Percentiles rank a stretch among this genome's conserved stretches.
Conservation (phyloP, 1,140 invertebrate species). For the Lutraria rhynchaena region DNA sequence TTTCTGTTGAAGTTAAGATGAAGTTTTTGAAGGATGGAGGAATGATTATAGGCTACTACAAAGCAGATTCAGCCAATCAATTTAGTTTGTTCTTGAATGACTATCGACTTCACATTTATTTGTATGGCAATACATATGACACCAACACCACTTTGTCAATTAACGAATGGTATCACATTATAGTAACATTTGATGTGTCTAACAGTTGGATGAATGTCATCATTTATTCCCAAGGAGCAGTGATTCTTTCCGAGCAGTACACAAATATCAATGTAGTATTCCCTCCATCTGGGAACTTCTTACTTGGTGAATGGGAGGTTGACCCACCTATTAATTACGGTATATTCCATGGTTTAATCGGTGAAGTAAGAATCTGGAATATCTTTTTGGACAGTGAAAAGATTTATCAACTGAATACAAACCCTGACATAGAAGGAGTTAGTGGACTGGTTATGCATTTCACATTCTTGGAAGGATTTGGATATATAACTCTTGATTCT, state of each 20-base stretch:
- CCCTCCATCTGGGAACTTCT: slow-evolving; percentile 41
- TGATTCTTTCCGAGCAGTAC: background rate
- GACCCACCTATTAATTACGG: slow-evolving; percentile 31
- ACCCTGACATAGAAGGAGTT: slow-evolving; percentile 29
- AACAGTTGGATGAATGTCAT: slow-evolving; percentile 16
- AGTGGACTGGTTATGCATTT: slow-evolving; percentile 43
- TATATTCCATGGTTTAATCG: slow-evolving; percentile 50
- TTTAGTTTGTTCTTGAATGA: slow-evolving; percentile 48
- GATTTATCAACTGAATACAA: slow-evolving; percentile 30
- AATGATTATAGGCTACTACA: slow-evolving; percentile 56
- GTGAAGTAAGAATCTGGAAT: slow-evolving; percentile 62
- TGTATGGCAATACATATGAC: slow-evolving; percentile 27
- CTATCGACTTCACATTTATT: slow-evolving; percentile 5
- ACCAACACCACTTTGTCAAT: slow-evolving; percentile 15
- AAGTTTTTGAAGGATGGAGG: slow-evolving; percentile 44
- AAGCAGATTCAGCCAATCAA: slow-evolving; percentile 28
- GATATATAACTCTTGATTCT: slow-evolving; percentile 40
- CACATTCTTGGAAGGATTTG: slow-evolving; percentile 56
- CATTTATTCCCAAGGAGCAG: slow-evolving; percentile 7
- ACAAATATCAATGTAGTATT: slow-evolving; percentile 9
- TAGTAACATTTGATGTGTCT: slow-evolving; percentile 31
- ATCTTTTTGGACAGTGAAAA: slow-evolving; percentile 33
- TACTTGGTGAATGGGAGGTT: slow-evolving; percentile 45
- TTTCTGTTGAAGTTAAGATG: slow-evolving; percentile 56
- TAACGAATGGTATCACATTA: slow-evolving; percentile 53